Evolutionary conservation across 2,888 invertebrate species (phyloP), one percentile per base, ranked within the genome.

Genomic region (Microctonus hyperodae): DNA sequence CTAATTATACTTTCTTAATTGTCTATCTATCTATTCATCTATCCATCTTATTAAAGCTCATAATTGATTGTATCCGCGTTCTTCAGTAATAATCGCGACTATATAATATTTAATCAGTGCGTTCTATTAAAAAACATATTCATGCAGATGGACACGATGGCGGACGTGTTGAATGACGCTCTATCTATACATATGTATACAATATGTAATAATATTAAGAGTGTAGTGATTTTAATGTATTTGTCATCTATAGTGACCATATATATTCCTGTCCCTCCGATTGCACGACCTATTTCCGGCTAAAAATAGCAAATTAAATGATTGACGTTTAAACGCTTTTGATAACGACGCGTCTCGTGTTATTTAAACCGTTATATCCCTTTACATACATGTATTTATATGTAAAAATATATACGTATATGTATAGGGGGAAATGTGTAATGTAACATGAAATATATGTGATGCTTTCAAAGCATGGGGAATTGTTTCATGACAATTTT

Each of bases 291-390:
- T 77, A 82, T 79, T 80, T 82, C 76, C 76, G 75, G 74, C 81
- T 81, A 81, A 81, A 81, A 82, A 82, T 82, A 82, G 80, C 79
- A 78, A 81, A 81, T 81, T 75, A 79, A 76, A 82, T 81, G 78
- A 82, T 82, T 77, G 78, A 73, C 72, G 72, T 70, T 76, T 72
- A 74, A 78, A 72, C 70, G 64, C 63, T 69, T 68, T 72, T 71
- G 74, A 73, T 66, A 68, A 37, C 61, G 65, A 61, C 61, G 65
- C 62, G 58, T 66, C n/a, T n/a, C 65, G 66, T 65, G 58, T 69
- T 62, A 60, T 60, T 60, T 31, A 50, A 44, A 20, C 33, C 25
- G 25, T 33, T 50, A 60, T 60, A 25, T 44, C 28, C 50, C n/a
- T 33, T 44, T 16, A 20, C 16, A n/a, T 44, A 2, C 44, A 16